phyloP scores from a whole-genome alignment of 2,888 invertebrate species.

The Baccha elongata region DNA sequence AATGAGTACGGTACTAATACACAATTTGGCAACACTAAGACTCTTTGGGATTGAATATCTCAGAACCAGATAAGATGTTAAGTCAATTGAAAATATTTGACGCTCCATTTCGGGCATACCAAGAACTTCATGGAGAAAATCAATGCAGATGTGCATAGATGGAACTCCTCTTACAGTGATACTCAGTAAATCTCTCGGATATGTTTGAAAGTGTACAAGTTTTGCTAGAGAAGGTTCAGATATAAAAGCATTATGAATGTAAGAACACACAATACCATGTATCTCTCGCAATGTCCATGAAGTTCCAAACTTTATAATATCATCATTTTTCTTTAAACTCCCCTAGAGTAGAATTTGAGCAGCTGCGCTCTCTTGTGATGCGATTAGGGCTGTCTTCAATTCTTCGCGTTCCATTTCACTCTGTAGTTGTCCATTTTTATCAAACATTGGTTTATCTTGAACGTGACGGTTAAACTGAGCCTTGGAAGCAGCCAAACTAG shows the following conservation, averaged over 20 bases:
- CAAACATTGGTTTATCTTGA: slow-evolving; percentile 89
- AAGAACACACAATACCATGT: slow-evolving; percentile 95
- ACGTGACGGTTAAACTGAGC: slow-evolving; percentile 93
- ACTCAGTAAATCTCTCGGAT: slow-evolving; percentile 94
- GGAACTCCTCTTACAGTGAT: slow-evolving; percentile 97
- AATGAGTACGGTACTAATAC: slow-evolving; percentile 93
- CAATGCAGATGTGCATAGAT: slow-evolving; percentile 98
- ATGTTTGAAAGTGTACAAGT: slow-evolving; percentile 98
- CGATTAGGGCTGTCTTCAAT: slow-evolving; percentile 93
- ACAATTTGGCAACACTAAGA: slow-evolving; percentile 93
- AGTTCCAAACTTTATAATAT: slow-evolving; percentile 87
- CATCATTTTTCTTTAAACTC: slow-evolving; percentile 90
- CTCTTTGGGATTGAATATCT: slow-evolving; percentile 97
- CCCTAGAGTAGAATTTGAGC: slow-evolving; percentile 97
- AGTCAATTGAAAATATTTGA: slow-evolving; percentile 96
- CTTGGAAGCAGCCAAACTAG: slow-evolving; percentile 95
- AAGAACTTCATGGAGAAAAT: slow-evolving; percentile 96
- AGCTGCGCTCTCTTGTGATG: slow-evolving; percentile 96
- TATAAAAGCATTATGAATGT: slow-evolving; percentile 98
- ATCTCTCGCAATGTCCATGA: slow-evolving; percentile 94
- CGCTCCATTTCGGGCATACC: slow-evolving; percentile 96
- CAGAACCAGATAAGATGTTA: slow-evolving; percentile 95
- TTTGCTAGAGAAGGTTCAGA: slow-evolving; percentile 96
- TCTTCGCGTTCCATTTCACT: slow-evolving; percentile 95
- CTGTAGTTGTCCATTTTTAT: slow-evolving; percentile 88